These are phyloP conservation scores for Danio choprae DNA, from an alignment of 2,797 vertebrate species.

Conservation along the genomic window DNA sequence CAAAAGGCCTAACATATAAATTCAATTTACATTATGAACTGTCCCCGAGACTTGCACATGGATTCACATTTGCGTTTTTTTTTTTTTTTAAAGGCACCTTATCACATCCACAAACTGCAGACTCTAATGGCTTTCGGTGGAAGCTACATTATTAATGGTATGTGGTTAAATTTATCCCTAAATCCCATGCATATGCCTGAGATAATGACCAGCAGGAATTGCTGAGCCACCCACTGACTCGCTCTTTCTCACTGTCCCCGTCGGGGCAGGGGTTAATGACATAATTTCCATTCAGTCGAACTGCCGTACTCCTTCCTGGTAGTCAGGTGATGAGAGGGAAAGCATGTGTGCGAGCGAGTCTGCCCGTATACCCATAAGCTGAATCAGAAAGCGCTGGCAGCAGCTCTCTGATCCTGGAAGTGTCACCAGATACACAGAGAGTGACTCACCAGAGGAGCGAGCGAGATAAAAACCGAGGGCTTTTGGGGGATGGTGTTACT, in stretches of 20 bases:
- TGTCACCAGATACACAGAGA: slow-evolving; percentile 74
- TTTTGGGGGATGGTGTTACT: not conserved
- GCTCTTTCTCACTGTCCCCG: slow-evolving; percentile 48
- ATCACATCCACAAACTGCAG: slow-evolving; percentile 51
- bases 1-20: slow-evolving; percentile 10
- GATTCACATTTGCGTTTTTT: slow-evolving; percentile 48
- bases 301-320: slow-evolving; percentile 73
- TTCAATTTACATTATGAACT: slow-evolving; percentile 19
- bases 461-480: slow-evolving; percentile 55
- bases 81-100: too few relatives aligned
- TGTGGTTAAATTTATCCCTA: slow-evolving; percentile 61
- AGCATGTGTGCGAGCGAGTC: slow-evolving; percentile 13
- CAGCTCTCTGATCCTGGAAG: slow-evolving; percentile 64
- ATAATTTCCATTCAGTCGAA: slow-evolving; percentile 81
- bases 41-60: not conserved
- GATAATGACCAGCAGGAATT: slow-evolving; percentile 59
- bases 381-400: slow-evolving; percentile 52
- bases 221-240: slow-evolving; percentile 51
- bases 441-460: slow-evolving; percentile 75
- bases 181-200: slow-evolving; percentile 60
- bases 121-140: slow-evolving; percentile 54
- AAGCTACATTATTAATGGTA: slow-evolving; percentile 59
- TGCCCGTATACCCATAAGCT: slow-evolving; percentile 39
- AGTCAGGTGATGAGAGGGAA: slow-evolving; percentile 65
- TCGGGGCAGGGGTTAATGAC: slow-evolving; percentile 77